These are phyloP conservation scores for Leptinotarsa rubiginosa DNA, from an alignment of 2,888 invertebrate species.

Conservation along the genomic window DNA sequence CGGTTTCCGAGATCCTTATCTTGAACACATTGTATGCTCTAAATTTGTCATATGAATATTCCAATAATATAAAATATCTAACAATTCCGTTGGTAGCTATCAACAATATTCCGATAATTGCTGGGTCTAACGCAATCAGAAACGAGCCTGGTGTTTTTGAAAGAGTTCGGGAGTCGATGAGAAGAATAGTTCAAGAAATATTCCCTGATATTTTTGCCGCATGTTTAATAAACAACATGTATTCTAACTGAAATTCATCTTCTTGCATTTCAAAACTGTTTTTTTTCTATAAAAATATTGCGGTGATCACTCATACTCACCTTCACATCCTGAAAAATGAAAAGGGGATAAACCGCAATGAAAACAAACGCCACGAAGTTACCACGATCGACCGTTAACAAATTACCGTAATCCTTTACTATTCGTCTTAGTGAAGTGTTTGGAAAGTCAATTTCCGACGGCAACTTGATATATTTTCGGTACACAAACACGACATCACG, in stretches of 20 bases:
- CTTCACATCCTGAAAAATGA: conserved; percentile 10
- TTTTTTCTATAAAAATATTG: background rate
- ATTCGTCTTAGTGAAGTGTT: conserved; percentile 49
- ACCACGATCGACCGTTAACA: conserved; percentile 38
- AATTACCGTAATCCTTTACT: conserved; percentile 49
- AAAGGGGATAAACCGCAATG: conserved; percentile 21
- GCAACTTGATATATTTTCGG: conserved; percentile 32
- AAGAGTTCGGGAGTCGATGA: too few species aligned
- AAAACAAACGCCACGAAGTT: conserved; percentile 20
- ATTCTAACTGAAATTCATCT: background rate
- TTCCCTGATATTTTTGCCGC: too few species aligned
- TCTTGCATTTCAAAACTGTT: background rate
- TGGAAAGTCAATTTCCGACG: conserved; percentile 52
- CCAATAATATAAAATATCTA: too few species aligned
- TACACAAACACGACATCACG: conserved; percentile 22
- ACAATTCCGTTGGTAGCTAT: too few species aligned
- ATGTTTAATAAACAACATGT: too few species aligned
- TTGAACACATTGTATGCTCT: too few species aligned
- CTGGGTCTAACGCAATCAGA: too few species aligned
- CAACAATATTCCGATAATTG: too few species aligned
- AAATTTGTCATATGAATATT: too few species aligned
- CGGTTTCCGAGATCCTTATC: too few species aligned
- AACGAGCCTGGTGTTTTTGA: too few species aligned
- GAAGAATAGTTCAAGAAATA: too few species aligned
- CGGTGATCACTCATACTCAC: background rate